phyloP scores from a whole-genome alignment of 2,113 vertebrate genomes.

The Cyanoderma ruficeps region DNA sequence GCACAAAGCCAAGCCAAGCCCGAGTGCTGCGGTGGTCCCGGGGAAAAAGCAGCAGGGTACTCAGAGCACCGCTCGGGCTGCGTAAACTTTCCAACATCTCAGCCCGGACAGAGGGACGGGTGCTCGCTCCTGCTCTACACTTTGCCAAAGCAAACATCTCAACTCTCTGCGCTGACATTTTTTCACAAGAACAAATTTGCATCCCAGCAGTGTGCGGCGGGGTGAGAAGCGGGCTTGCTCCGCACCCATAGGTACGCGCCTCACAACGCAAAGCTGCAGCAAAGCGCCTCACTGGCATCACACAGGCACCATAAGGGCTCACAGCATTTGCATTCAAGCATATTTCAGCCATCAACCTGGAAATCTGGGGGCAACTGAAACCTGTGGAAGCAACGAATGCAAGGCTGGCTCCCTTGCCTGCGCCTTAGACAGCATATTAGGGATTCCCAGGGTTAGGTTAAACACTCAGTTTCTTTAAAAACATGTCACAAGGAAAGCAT shows the following conservation, averaged over 20 bases:
- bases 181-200: conserved; percentile 49
- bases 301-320: neutral
- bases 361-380: neutral
- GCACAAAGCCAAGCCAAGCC: neutral
- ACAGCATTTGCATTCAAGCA: neutral
- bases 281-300: neutral
- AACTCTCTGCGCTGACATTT: neutral
- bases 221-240: conserved; percentile 32
- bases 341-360: conserved; percentile 16
- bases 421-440: neutral
- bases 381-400: neutral
- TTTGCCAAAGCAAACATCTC: conserved; percentile 14
- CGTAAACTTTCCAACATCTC: neutral
- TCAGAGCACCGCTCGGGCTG: fast-evolving
- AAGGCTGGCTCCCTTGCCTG: neutral
- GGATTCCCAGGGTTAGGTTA: neutral
- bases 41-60: neutral
- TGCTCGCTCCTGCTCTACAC: neutral
- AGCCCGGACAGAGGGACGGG: neutral
- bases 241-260: conserved; percentile 4
- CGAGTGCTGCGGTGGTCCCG: neutral
- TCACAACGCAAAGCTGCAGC: neutral
- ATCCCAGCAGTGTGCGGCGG: neutral
- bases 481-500: fast-evolving
- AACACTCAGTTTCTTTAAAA: neutral